A percentile compares a stretch with the other conserved stretches of the same genome.
Conservation (phyloP, 2,888 invertebrate genomes). For the Diplolepis rosae region DNA sequence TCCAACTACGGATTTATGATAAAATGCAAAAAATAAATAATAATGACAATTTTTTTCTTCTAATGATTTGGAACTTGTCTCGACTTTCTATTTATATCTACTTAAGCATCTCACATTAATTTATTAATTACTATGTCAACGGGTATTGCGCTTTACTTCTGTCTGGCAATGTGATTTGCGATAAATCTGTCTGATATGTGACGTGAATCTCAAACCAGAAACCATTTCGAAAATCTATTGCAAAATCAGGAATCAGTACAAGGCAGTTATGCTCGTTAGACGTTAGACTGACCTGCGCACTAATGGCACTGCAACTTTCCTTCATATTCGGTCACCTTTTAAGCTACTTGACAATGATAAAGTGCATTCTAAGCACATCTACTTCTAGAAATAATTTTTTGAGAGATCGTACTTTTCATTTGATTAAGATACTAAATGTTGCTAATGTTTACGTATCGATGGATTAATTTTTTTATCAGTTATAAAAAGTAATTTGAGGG, state of each 20-base stretch:
- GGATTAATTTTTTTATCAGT: too few relatives aligned
- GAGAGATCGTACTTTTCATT: too few relatives aligned
- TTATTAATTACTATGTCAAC: conserved; percentile 15
- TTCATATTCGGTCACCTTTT: conserved; percentile 23
- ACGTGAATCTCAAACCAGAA: conserved; percentile 59
- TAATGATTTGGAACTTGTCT: not conserved
- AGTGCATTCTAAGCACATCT: not conserved
- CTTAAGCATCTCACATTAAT: not conserved
- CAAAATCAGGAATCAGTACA: conserved; percentile 60
- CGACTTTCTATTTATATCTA: conserved; percentile 43
- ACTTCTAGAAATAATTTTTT: not conserved
- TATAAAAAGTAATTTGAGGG: too few relatives aligned
- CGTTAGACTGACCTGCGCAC: conserved; percentile 47
- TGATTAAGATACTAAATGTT: too few relatives aligned
- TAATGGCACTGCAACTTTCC: conserved; percentile 22
- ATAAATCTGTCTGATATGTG: conserved; percentile 48
- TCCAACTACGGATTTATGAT: too few relatives aligned
- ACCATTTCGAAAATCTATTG: conserved; percentile 60
- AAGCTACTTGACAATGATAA: not conserved
- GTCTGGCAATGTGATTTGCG: conserved; percentile 43
- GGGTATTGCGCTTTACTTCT: conserved; percentile 41
- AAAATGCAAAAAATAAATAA: not conserved
- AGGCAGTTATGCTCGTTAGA: conserved; percentile 63
- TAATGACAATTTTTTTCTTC: not conserved
- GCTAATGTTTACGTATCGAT: too few relatives aligned